Percentiles rank a stretch among this genome's conserved stretches.
phyloP scores from a whole-genome alignment of 1,140 invertebrate genomes.

The Zaprionus camerounensis region DNA sequence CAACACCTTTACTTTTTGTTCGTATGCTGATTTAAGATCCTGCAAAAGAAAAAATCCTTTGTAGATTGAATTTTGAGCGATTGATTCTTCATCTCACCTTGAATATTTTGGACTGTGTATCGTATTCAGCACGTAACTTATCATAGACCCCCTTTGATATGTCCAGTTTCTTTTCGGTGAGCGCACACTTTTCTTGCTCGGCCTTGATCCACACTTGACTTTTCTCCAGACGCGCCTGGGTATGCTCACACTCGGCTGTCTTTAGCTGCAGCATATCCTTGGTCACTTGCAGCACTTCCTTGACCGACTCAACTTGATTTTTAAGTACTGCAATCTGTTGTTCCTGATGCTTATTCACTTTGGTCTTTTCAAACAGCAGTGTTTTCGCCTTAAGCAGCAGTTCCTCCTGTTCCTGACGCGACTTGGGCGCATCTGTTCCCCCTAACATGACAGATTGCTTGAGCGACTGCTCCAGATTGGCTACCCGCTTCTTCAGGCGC shows the following conservation, averaged over 20 bases:
- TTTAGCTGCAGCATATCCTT: conserved; percentile 91
- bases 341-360: conserved; percentile 90
- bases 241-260: conserved; percentile 90
- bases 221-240: conserved; percentile 88
- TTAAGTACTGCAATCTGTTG: conserved; percentile 89
- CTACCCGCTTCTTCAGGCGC: conserved; percentile 63
- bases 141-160: conserved; percentile 89
- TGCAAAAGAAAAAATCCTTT: conserved; percentile 16
- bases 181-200: conserved; percentile 88
- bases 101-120: conserved; percentile 89
- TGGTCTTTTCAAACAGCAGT: conserved; percentile 89
- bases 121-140: conserved; percentile 90
- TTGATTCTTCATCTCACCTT: conserved; percentile 81
- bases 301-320: conserved; percentile 89
- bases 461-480: conserved; percentile 74
- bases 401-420: conserved; percentile 85
- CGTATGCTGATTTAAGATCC: conserved; percentile 77
- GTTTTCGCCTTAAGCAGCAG: conserved; percentile 87
- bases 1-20: conserved; percentile 76
- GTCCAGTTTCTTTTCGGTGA: conserved; percentile 89
- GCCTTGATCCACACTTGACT: conserved; percentile 89
- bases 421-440: conserved; percentile 75
- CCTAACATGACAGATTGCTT: conserved; percentile 79
- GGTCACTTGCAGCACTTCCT: conserved; percentile 91
- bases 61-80: neutral